Conservation (phyloP, 53 echinoderm and acorn worm species). For the Zoroaster sp. region DNA sequence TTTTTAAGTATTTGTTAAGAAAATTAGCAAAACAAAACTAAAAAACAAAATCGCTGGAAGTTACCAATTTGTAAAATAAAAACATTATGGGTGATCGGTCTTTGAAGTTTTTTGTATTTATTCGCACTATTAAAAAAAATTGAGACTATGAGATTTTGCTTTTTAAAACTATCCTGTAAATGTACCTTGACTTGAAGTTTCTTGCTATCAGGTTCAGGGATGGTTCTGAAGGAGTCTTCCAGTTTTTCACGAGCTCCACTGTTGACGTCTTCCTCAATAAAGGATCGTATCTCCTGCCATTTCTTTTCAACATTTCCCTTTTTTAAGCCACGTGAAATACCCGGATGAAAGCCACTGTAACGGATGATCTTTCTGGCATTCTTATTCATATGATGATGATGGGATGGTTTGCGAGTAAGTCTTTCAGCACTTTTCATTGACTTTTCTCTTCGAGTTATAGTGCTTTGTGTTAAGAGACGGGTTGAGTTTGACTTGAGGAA, state of each 20-base stretch:
- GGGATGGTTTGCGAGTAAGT: not conserved
- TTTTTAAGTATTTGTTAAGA: no score
- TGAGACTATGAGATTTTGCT: no score
- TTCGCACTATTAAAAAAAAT: no score
- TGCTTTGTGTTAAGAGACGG: not conserved
- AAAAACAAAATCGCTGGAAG: no score
- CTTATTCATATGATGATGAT: not conserved
- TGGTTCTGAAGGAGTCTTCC: not conserved
- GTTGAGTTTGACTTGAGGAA: not conserved
- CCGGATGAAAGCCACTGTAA: not conserved
- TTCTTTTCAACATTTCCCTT: slow-evolving; percentile 19
- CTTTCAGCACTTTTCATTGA: not conserved
- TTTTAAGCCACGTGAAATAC: not conserved
- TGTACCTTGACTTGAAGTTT: slow-evolving; percentile 28
- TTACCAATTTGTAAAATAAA: no score
- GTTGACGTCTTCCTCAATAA: slow-evolving; percentile 12
- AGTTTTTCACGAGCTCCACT: not conserved
- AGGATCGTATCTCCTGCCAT: slow-evolving; percentile 45
- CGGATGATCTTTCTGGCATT: not conserved
- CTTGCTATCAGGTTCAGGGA: not conserved
- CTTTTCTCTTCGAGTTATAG: slow-evolving; percentile 1
- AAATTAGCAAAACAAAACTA: no score
- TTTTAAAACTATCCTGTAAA: not conserved
- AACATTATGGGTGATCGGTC: no score
- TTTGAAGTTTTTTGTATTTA: no score